Conservation (phyloP, 1,140 invertebrate genomes). For the Zophobas atratus region DNA sequence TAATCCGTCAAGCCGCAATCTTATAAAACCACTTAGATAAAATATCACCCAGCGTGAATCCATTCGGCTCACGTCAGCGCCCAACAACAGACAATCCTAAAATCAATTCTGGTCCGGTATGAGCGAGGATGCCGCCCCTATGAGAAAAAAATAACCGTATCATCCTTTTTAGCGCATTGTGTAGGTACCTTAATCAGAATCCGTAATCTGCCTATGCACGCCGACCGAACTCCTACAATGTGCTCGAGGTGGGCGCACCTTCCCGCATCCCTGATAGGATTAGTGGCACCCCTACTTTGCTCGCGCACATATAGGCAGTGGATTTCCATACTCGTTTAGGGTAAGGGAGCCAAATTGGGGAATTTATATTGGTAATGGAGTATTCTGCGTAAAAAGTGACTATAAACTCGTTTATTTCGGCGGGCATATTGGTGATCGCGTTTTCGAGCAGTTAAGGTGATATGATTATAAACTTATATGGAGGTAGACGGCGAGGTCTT, state of each 20-base stretch:
- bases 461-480: conserved; percentile 34
- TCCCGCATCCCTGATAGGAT: conserved; percentile 58
- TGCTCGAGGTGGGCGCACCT: conserved; percentile 61
- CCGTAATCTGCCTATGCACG: conserved; percentile 61
- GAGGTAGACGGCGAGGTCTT: conserved; percentile 11
- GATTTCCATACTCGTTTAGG: conserved; percentile 36
- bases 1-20: no score
- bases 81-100: conserved; percentile 59
- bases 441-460: conserved; percentile 35
- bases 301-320: conserved; percentile 16
- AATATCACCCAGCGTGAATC: neutral
- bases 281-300: conserved; percentile 48
- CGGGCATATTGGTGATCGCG: conserved; percentile 35
- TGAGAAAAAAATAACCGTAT: conserved; percentile 47
- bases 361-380: conserved; percentile 47
- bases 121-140: conserved; percentile 30
- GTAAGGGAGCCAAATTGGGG: conserved; percentile 41
- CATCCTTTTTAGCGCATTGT: conserved; percentile 55
- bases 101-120: conserved; percentile 59
- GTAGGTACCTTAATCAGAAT: conserved; percentile 58
- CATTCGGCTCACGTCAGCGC: conserved; percentile 55
- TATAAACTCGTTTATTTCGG: conserved; percentile 42
- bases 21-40: neutral
- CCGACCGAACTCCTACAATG: conserved; percentile 59
- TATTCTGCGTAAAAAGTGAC: conserved; percentile 34